Conservation (phyloP, 2,113 vertebrate genomes). For the Pelusios castaneus region DNA sequence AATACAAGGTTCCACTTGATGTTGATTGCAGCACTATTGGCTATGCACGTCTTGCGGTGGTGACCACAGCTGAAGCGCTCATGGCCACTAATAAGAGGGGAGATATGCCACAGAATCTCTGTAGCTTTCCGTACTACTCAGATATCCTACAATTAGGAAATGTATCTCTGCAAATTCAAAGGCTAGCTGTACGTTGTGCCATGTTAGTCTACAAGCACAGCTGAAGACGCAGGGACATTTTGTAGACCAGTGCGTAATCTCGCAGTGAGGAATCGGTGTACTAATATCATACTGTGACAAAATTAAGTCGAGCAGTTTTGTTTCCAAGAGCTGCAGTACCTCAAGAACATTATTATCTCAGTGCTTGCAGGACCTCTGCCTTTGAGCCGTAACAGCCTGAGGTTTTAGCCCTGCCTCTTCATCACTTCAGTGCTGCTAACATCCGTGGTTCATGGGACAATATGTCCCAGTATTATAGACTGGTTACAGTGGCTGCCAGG, state of each 20-base stretch:
- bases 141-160: background rate
- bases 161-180: background rate
- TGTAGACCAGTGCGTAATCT: background rate
- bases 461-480: background rate
- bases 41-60: background rate
- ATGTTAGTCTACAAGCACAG: background rate
- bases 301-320: background rate
- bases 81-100: background rate
- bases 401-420: background rate
- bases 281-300: background rate
- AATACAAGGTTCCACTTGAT: conserved; percentile 25
- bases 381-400: background rate
- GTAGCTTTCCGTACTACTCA: background rate
- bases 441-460: background rate
- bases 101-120: background rate
- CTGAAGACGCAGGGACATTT: background rate
- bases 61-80: background rate
- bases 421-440: background rate
- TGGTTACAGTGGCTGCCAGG: conserved; percentile 20
- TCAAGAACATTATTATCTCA: background rate
- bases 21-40: conserved; percentile 5
- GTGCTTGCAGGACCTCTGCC: background rate
- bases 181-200: background rate
- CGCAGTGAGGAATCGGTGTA: fast-evolving
- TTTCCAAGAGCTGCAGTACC: background rate